A percentile compares a stretch with the other conserved stretches of the same genome.
Conservation (phyloP, 2,888 invertebrate genomes). For the Deroplatys truncata region DNA sequence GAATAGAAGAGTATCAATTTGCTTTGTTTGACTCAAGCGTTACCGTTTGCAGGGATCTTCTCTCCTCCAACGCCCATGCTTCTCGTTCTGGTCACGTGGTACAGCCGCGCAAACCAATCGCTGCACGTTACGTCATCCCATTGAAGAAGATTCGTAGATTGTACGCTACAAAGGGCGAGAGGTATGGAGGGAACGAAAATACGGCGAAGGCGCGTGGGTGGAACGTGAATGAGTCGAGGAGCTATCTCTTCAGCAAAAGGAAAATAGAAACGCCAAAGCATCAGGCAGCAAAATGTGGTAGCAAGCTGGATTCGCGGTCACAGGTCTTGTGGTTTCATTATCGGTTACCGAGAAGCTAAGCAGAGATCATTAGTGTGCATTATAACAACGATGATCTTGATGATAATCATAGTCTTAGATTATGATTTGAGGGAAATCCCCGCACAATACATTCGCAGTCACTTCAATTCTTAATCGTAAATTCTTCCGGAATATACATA, state of each 20-base stretch:
- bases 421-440: too few relatives aligned
- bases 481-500: too few relatives aligned
- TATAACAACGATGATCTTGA: too few relatives aligned
- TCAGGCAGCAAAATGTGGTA: neutral
- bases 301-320: neutral
- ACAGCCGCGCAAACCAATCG: constrained; percentile 41
- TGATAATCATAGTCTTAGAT: too few relatives aligned
- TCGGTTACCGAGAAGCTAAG: too few relatives aligned
- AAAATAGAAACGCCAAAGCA: neutral
- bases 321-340: neutral
- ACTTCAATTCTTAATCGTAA: too few relatives aligned
- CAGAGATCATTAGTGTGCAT: too few relatives aligned
- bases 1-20: neutral
- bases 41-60: constrained; percentile 4
- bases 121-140: constrained; percentile 49
- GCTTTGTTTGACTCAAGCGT: neutral
- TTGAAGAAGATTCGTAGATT: constrained; percentile 43
- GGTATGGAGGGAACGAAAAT: neutral
- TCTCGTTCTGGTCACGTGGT: constrained; percentile 24
- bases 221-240: neutral
- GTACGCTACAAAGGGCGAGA: constrained; percentile 16
- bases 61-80: constrained; percentile 19
- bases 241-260: neutral
- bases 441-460: too few relatives aligned
- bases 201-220: constrained; percentile 18